Percentiles rank a stretch among this genome's conserved stretches.
These are phyloP conservation scores for Axea sp. DNA, from an alignment of 2,888 invertebrate genomes.

Conservation along the genomic window DNA sequence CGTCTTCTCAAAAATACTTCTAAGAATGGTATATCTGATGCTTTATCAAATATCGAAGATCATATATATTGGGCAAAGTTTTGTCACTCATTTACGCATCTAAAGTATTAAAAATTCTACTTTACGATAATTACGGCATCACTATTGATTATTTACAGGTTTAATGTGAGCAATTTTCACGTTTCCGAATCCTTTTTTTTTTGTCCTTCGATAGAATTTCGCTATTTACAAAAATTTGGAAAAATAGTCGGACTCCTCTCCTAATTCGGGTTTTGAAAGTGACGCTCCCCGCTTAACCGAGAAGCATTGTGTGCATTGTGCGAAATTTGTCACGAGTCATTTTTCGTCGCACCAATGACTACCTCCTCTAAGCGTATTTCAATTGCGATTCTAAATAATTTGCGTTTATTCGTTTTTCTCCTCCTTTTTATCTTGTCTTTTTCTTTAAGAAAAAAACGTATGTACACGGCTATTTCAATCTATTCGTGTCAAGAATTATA, in stretches of 20 bases:
- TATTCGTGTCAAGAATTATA: slow-evolving; percentile 15
- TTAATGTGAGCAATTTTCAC: slow-evolving; percentile 37
- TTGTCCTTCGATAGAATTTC: slow-evolving; percentile 16
- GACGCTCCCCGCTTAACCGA: slow-evolving; percentile 1
- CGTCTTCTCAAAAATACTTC: too few relatives aligned
- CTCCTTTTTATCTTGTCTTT: not conserved
- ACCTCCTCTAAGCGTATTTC: slow-evolving; percentile 7
- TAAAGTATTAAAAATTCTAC: slow-evolving; percentile 50
- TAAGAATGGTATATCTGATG: slow-evolving; percentile 22
- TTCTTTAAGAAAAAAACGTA: slow-evolving; percentile 7
- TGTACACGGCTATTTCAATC: slow-evolving; percentile 20
- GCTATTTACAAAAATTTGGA: slow-evolving; percentile 52
- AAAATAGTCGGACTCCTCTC: slow-evolving; percentile 37
- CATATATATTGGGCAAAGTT: slow-evolving; percentile 23
- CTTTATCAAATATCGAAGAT: slow-evolving; percentile 8
- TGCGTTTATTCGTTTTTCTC: not conserved
- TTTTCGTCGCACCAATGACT: slow-evolving; percentile 1
- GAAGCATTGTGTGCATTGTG: slow-evolving; percentile 22
- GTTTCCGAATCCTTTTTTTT: slow-evolving; percentile 9
- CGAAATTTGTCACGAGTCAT: slow-evolving; percentile 3
- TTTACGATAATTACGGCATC: slow-evolving; percentile 25
- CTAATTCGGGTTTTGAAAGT: slow-evolving; percentile 27
- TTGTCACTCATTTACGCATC: slow-evolving; percentile 25
- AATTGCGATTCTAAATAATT: not conserved
- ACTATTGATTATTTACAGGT: slow-evolving; percentile 51